Evolutionary conservation across 2,113 vertebrate genomes (phyloP).

Genomic region (Varanus komodoensis): DNA sequence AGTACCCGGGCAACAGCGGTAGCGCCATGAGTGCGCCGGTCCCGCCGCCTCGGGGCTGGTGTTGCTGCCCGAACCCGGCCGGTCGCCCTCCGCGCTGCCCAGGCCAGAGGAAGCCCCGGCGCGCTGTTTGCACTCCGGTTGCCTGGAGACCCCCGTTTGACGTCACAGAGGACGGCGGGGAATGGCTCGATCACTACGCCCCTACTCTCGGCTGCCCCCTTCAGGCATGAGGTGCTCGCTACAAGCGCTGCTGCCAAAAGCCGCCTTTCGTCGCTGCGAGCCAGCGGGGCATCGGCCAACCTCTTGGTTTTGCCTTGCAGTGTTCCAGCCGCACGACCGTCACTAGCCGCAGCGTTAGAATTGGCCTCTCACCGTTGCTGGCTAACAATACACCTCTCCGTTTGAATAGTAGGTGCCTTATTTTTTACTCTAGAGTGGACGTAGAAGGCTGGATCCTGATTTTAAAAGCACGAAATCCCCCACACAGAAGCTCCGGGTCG

Average conservation of each 20-base stretch:
- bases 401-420: no score
- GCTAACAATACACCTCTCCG: no score
- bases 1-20: slow-evolving; percentile 82
- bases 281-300: no score
- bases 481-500: no score
- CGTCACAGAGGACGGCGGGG: slow-evolving; percentile 23
- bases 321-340: no score
- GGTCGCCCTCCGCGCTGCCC: not conserved
- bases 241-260: not conserved
- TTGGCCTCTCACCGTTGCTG: no score
- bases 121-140: slow-evolving; percentile 71
- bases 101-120: not conserved
- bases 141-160: slow-evolving; percentile 64
- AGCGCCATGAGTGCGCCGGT: slow-evolving; percentile 76
- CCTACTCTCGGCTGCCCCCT: slow-evolving; percentile 28
- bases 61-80: slow-evolving; percentile 17
- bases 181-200: not conserved
- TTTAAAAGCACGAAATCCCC: no score
- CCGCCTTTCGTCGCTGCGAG: not conserved
- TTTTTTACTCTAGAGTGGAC: no score
- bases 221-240: not conserved
- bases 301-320: no score
- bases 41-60: not conserved
- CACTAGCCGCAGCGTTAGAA: no score
- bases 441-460: no score